Evolutionary conservation across 1,140 invertebrate species (phyloP), one percentile per base, ranked within the genome.

Genomic region (Ostrea denselamellosa): DNA sequence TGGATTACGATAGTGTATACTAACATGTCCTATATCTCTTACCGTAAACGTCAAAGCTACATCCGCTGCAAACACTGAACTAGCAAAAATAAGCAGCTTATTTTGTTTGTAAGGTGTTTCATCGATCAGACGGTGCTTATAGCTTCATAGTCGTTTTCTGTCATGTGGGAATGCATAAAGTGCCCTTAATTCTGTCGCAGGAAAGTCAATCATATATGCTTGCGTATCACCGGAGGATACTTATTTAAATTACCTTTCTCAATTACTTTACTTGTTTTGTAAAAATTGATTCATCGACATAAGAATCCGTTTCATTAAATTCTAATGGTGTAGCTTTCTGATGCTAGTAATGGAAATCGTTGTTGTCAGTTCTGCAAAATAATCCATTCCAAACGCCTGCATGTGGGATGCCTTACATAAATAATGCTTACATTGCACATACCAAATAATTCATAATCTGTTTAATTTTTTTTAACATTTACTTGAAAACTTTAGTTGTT

Each of bases 11-110:
- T 5, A 44, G 34, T 44, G 34, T 2, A 44, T 2, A 62, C 56
- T 5, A n/a, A 19, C 17, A n/a, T 62, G 0, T 19, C 2, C 8
- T 62, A 62, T 62, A 34, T 34, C 8, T 34, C 28, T 77, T 77
- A 77, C 68, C 68, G 34, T 77, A 10, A 44, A 25, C 68, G 25
- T 34, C 22, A 77, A 28, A 77, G 8, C 22, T 28, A 77, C 68
- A 77, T 34, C 68, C 25, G 34, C 10, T 25, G 25, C 10, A 34
- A 77, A 28, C 68, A 62, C n/a, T 7, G n/a, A 62, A 62, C 58
- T 14, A 77, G 68, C 68, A 77, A 25, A 77, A 77, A 77, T 77
- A 77, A 77, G 22, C 25, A 77, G 68, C 68, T 77, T 77, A 34
- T 77, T 77, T 77, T 28, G 68, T 77, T 77, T 77, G 68, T 34